These are phyloP conservation scores for Poeciliopsis infans DNA, from an alignment of 2,797 vertebrate genomes.

Conservation along the genomic window DNA sequence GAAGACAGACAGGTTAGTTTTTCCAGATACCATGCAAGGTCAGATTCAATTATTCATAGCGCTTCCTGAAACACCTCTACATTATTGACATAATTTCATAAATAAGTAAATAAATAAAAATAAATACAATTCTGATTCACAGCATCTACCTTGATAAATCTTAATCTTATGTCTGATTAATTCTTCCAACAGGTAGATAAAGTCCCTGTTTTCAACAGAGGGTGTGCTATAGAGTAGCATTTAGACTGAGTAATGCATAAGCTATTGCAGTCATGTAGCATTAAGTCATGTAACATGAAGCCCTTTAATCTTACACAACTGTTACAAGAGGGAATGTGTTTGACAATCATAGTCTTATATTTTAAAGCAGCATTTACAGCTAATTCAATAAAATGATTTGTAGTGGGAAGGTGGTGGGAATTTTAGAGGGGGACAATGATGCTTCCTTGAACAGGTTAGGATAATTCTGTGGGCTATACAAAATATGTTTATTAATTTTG, in stretches of 20 bases:
- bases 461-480: too few species aligned
- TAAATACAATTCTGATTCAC: not conserved
- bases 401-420: not conserved
- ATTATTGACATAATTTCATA: slow-evolving; percentile 6
- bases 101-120: not conserved
- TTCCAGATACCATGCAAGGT: slow-evolving; percentile 24
- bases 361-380: not conserved
- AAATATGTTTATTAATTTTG: too few species aligned
- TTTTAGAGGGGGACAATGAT: too few species aligned
- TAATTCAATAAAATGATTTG: not conserved
- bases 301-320: not conserved
- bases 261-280: not conserved
- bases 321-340: not conserved
- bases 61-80: slow-evolving; percentile 28
- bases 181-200: not conserved
- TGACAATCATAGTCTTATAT: not conserved
- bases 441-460: too few species aligned
- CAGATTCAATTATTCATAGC: slow-evolving; percentile 46
- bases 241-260: not conserved
- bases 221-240: not conserved
- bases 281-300: not conserved
- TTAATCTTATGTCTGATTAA: not conserved
- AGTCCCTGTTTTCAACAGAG: not conserved
- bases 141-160: not conserved
- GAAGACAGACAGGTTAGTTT: slow-evolving; percentile 25